Evolutionary conservation across 2,888 invertebrate genomes (phyloP), one percentile per base, ranked within the genome.

Genomic region (Acronicta psi): DNA sequence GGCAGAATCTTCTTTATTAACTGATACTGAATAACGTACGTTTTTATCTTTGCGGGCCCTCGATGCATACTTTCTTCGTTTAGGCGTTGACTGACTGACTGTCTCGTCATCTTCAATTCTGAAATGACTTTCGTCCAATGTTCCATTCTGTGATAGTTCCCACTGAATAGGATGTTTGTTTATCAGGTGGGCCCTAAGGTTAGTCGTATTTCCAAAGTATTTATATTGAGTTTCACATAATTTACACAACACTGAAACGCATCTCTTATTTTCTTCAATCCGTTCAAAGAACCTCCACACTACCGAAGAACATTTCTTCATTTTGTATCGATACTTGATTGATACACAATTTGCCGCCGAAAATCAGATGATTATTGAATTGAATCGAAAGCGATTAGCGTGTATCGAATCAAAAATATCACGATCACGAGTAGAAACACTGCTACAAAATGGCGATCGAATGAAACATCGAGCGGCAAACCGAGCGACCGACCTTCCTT

Each of bases 261-360:
- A 90, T 81, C 91, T 83, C 18, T 86, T 83, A 71, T 87, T 83
- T 59, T 90, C 87, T 77, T 85, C 81, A 40, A 93, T 60, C 23
- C 92, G 90, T 68, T 93, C 93, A 69, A 92, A 94, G 78, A 93
- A 93, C 70, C 86, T 87, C 94, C 94, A 94, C 70, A 92, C 93
- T 36, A 89, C 74, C 29, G 93, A 93, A 49, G 91, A 88, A 75
- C 86, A 86, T 86, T 87, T 92, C 86, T 90, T 93, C 92, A 92
- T 93, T 75, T 72, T 85, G 67, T 76, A 76, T 85, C 79, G 80
- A 82, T 84, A 79, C 67, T 69, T 70, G 69, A 77, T 82, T 76
- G 77, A 70, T 73, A 76, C 63, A 81, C 78, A 84, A 82, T 85
- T 89, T 85, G 81, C 85, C 87, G 86, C 87, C 84, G 80, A 87